A percentile compares a stretch with the other conserved stretches of the same genome.
phyloP scores from a whole-genome alignment of 1,140 invertebrate genomes.

The Anoplophora glabripennis region DNA sequence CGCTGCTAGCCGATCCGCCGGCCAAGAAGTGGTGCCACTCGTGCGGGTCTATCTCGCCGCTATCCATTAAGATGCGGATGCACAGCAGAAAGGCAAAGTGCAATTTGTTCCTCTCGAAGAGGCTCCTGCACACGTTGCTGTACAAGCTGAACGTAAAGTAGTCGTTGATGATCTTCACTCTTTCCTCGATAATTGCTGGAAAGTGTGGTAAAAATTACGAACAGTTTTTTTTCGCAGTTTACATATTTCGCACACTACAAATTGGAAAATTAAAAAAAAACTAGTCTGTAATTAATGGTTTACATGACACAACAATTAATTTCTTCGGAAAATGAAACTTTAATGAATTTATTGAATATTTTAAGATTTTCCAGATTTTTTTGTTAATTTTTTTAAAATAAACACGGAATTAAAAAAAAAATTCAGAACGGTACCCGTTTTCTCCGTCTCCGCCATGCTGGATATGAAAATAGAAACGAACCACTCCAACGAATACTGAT shows the following conservation, averaged over 20 bases:
- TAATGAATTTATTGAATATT: too few species aligned
- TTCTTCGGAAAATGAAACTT: too few species aligned
- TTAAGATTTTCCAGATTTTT: too few species aligned
- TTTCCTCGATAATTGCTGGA: conserved; percentile 59
- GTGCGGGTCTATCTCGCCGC: conserved; percentile 51
- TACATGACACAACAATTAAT: too few species aligned
- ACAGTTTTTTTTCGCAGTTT: not conserved
- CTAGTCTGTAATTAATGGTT: too few species aligned
- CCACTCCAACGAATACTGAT: conserved; percentile 75
- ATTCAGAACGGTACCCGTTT: conserved; percentile 43
- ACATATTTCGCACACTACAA: too few species aligned
- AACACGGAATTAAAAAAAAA: not conserved
- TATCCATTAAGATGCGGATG: conserved; percentile 51
- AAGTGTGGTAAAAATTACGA: conserved; percentile 24
- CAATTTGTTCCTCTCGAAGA: conserved; percentile 73
- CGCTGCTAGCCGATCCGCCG: conserved; percentile 41
- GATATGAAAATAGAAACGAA: conserved; percentile 68
- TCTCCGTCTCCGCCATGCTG: conserved; percentile 66
- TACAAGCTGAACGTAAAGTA: conserved; percentile 68
- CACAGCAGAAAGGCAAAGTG: conserved; percentile 64
- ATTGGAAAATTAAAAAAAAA: too few species aligned
- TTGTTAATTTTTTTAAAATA: too few species aligned
- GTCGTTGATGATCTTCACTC: conserved; percentile 64
- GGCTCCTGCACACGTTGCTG: conserved; percentile 66
- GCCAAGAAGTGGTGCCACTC: conserved; percentile 65